phyloP scores from a whole-genome alignment of 2,797 vertebrate genomes.

The Propithecus deckenii region DNA sequence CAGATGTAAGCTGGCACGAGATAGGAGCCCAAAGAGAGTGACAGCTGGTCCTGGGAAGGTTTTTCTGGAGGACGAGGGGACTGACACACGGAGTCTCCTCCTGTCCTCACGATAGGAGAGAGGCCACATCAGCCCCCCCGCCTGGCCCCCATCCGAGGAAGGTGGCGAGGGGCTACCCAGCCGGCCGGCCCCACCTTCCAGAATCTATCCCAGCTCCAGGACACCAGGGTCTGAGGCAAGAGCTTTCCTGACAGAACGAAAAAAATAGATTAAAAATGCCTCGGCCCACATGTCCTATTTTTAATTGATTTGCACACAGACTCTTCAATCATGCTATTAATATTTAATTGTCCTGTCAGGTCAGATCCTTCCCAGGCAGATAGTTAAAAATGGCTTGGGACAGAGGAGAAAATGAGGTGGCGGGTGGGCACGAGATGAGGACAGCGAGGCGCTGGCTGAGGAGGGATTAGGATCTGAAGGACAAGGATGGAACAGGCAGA shows the following conservation, averaged over 20 bases:
- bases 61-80: neutral
- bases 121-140: neutral
- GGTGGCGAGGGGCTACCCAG: neutral
- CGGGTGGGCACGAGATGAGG: neutral
- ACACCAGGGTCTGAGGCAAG: neutral
- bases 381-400: conserved; percentile 65
- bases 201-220: neutral
- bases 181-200: neutral
- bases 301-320: conserved; percentile 66
- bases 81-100: neutral
- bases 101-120: neutral
- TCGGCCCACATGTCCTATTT: conserved; percentile 23
- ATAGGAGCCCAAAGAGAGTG: neutral
- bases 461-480: neutral
- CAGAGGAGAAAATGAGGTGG: conserved; percentile 19
- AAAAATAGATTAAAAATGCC: conserved; percentile 13
- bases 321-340: conserved; percentile 72
- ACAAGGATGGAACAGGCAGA: neutral
- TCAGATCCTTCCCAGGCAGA: conserved; percentile 45
- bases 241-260: conserved; percentile 28
- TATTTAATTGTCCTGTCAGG: conserved; percentile 74
- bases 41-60: neutral
- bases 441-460: accelerated
- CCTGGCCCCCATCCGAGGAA: accelerated
- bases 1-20: neutral